Conservation (phyloP, 1,140 invertebrate species). For the Calliopsis andreniformis region DNA sequence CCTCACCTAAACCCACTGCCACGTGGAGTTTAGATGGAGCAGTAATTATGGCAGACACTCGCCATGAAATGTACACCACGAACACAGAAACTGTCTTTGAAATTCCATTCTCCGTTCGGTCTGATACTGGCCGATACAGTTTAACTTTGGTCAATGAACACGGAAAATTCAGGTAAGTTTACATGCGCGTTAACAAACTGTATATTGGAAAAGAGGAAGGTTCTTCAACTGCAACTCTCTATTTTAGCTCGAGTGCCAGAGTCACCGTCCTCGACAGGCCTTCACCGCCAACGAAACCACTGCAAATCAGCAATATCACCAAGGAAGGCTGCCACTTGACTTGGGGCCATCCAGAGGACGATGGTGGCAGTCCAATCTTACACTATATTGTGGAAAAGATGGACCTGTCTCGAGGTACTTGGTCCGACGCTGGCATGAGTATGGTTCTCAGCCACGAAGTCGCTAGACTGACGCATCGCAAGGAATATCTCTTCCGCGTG, state of each 20-base stretch:
- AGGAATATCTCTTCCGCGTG: conserved; percentile 95
- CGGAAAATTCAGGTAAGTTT: conserved; percentile 84
- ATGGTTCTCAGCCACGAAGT: conserved; percentile 92
- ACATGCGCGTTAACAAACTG: not conserved
- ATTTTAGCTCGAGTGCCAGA: conserved; percentile 88
- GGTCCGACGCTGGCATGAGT: conserved; percentile 96
- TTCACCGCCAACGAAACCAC: conserved; percentile 91
- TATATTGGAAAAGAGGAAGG: not conserved
- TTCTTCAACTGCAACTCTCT: not conserved
- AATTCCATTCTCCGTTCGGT: conserved; percentile 91
- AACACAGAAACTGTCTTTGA: conserved; percentile 91
- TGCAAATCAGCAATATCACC: conserved; percentile 92
- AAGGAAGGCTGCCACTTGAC: conserved; percentile 93
- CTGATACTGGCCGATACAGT: conserved; percentile 92
- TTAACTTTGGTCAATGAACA: conserved; percentile 92
- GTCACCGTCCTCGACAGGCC: conserved; percentile 96
- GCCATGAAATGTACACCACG: conserved; percentile 82
- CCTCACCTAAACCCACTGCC: conserved; percentile 89
- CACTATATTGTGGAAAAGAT: conserved; percentile 99
- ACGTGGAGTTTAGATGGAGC: conserved; percentile 95
- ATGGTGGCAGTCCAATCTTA: conserved; percentile 96
- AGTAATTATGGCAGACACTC: conserved; percentile 83
- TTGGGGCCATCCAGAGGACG: conserved; percentile 92
- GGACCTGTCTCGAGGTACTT: conserved; percentile 96
- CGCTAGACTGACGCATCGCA: conserved; percentile 93